Base-by-base conservation (phyloP, 2,888 invertebrate genomes). In the Scotopteryx bipunctaria region DNA sequence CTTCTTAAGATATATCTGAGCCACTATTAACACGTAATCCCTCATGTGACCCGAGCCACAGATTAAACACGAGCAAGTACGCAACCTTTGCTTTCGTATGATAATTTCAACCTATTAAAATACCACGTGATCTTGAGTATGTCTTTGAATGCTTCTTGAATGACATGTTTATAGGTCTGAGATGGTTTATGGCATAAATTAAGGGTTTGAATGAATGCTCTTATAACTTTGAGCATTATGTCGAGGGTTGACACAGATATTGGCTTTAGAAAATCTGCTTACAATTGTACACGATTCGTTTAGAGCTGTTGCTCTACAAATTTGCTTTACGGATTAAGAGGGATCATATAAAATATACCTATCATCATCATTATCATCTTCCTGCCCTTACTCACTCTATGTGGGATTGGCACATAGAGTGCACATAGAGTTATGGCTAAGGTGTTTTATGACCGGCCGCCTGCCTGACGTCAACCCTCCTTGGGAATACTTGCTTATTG, bases 1-100 rank as follows among this genome's bases (percentile, higher is more conserved):
- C 82, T 75, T 78, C 77, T 73, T 76, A 75, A 78, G 75, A 76
- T 79, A 81, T 82, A 76, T 83, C 78, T 79, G 67, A 81, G 83
- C 76, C 69, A 77, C 78, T 79, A 85, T 86, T 84, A 85, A 77
- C 85, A 81, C 81, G 68, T 82, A 79, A 84, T 83, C 81, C 78
- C 73, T 83, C 74, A 79, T 70, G 73, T 80, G 79, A 82, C 84
- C 83, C 78, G 64, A 66, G 70, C 6, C 48, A 43, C 43, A 54
- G 53, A 54, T 25, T 48, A 53, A 5, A 35, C 16, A 40, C 17
- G n/a, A 35, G 13, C 19, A 11, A 23, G 15, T 38, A 23, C 21
- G 13, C 17, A 11, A 23, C 29, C 14, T 19, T 14, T 9, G 33
- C 76, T 77, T 83, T 83, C 80, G 73, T 82, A 86, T 85, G 85